phyloP scores from a whole-genome alignment of 2,113 vertebrate species.

The Platanista minor region DNA sequence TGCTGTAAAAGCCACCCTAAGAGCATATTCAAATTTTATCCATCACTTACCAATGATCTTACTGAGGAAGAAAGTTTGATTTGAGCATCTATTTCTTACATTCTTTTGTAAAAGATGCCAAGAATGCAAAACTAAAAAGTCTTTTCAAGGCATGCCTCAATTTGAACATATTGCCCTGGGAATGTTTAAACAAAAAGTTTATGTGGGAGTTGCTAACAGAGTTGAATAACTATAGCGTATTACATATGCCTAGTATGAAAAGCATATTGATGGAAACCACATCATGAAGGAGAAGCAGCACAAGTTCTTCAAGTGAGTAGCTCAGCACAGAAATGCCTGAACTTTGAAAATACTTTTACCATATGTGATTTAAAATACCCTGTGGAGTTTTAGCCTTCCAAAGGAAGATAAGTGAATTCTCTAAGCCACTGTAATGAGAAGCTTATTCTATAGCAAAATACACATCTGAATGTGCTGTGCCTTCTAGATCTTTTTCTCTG shows the following conservation, averaged over 20 bases:
- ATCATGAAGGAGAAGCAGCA: not conserved
- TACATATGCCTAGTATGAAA: not conserved
- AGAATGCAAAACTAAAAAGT: slow-evolving; percentile 27
- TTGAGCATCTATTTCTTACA: not conserved
- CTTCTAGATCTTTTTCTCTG: not conserved
- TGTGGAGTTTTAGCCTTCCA: not conserved
- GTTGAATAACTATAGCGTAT: not conserved
- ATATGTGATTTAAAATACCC: not conserved
- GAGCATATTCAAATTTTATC: not conserved
- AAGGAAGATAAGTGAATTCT: not conserved
- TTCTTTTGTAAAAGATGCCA: slow-evolving; percentile 5
- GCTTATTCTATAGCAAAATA: not conserved
- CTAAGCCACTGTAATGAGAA: not conserved
- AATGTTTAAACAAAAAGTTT: not conserved
- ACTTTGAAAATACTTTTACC: not conserved
- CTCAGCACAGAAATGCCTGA: not conserved
- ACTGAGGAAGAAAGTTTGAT: not conserved
- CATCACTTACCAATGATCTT: slow-evolving; percentile 6
- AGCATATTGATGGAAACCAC: not conserved
- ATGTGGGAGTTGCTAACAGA: not conserved
- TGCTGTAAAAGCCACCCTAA: not conserved
- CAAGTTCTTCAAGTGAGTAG: not conserved
- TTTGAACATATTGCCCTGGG: slow-evolving; percentile 21
- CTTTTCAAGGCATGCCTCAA: not conserved
- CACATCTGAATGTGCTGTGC: not conserved